These are phyloP conservation scores for Mungos mungo DNA, from an alignment of 2,113 vertebrate species.

Conservation along the genomic window DNA sequence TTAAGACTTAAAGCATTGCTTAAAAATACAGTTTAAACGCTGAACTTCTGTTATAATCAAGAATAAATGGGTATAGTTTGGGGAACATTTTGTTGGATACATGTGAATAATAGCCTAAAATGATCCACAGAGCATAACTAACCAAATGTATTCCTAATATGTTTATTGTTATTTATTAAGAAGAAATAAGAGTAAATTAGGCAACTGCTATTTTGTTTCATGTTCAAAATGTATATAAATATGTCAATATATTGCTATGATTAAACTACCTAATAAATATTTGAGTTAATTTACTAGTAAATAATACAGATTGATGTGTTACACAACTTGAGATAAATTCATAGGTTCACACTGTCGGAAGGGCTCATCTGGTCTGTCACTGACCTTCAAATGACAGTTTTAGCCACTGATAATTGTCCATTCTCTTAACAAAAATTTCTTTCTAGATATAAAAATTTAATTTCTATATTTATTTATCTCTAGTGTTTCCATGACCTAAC, in stretches of 20 bases:
- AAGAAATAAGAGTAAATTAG: neutral
- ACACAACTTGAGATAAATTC: slow-evolving; percentile 11
- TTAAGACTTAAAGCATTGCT: neutral
- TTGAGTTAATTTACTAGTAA: slow-evolving; percentile 11
- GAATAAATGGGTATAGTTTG: neutral
- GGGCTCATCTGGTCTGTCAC: neutral
- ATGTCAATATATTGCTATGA: neutral
- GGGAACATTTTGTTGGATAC: neutral
- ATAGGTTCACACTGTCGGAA: neutral
- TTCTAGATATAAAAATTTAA: neutral
- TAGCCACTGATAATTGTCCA: neutral
- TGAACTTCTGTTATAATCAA: neutral
- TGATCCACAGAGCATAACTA: neutral
- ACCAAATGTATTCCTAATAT: neutral
- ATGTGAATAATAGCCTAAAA: neutral
- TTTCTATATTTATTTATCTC: neutral
- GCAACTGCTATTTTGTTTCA: neutral
- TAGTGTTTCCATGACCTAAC: neutral
- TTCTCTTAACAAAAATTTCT: neutral
- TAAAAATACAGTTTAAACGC: slow-evolving; percentile 3
- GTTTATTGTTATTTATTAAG: neutral
- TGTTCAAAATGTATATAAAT: slow-evolving; percentile 25
- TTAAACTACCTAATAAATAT: slow-evolving; percentile 15
- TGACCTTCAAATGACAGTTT: neutral
- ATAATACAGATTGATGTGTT: neutral